A percentile compares a stretch with the other conserved stretches of the same genome.
These are phyloP conservation scores for Bradypodion pumilum DNA, from an alignment of 2,797 vertebrate genomes.

Conservation along the genomic window DNA sequence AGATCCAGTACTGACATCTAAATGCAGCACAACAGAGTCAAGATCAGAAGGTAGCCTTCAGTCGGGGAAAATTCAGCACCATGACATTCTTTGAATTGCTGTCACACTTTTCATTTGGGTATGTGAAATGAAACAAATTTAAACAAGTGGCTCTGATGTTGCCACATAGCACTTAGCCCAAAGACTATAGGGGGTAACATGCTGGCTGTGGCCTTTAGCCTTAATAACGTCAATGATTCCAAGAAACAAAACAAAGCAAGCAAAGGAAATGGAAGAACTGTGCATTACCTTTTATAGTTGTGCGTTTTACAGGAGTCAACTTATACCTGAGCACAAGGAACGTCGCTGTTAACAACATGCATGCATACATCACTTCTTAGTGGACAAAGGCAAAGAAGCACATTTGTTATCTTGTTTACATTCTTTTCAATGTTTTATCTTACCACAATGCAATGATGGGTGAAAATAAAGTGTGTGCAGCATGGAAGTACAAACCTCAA, in stretches of 20 bases:
- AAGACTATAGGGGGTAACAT: not conserved
- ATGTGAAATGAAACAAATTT: not conserved
- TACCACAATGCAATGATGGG: constrained; percentile 52
- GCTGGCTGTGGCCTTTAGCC: constrained; percentile 25
- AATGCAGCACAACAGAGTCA: not conserved
- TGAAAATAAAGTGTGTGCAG: constrained; percentile 55
- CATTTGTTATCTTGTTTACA: constrained; percentile 50
- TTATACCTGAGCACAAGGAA: constrained; percentile 59
- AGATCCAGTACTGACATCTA: not conserved
- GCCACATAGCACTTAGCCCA: not conserved
- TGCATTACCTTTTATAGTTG: constrained; percentile 47
- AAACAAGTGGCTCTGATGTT: not conserved
- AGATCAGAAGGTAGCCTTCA: not conserved
- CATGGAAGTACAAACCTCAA: constrained; percentile 50
- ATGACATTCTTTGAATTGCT: not conserved
- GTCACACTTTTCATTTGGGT: not conserved
- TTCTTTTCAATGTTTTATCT: constrained; percentile 43
- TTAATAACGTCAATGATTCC: constrained; percentile 56
- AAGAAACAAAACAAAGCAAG: constrained; percentile 42
- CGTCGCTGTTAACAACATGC: constrained; percentile 61
- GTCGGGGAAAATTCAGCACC: not conserved
- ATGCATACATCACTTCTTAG: constrained; percentile 57
- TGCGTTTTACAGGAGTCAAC: constrained; percentile 58
- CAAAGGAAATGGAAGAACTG: constrained; percentile 58
- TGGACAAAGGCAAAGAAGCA: constrained; percentile 46